Evolutionary conservation across 2,888 invertebrate species (phyloP).

Genomic region (Cephonodes hylas): DNA sequence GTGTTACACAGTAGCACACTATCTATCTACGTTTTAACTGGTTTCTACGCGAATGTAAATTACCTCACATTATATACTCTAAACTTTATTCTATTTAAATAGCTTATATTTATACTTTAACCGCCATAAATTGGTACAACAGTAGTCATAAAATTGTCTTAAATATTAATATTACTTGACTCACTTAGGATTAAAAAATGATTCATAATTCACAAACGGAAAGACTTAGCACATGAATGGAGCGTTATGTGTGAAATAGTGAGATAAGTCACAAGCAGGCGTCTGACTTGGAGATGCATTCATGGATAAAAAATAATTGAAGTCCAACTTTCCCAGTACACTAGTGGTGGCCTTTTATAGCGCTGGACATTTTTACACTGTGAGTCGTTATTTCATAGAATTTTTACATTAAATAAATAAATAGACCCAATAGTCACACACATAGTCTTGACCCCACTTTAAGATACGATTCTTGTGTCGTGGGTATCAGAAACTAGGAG

Average conservation of each 20-base stretch:
- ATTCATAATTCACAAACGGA: constrained; percentile 31
- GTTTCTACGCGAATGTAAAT: constrained; percentile 13
- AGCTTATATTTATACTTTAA: background rate
- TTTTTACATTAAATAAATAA: too few relatives aligned
- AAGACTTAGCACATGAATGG: constrained; percentile 46
- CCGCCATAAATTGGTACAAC: too few relatives aligned
- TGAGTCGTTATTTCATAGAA: background rate
- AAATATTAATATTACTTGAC: too few relatives aligned
- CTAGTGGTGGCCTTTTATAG: constrained; percentile 16
- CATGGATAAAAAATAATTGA: constrained; percentile 66
- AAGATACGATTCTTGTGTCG: too few relatives aligned
- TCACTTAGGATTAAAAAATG: too few relatives aligned
- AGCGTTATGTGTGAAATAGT: constrained; percentile 51
- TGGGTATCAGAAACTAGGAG: too few relatives aligned
- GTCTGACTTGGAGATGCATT: constrained; percentile 53
- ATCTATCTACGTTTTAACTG: constrained; percentile 26
- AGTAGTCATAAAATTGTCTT: too few relatives aligned
- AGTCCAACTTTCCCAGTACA: constrained; percentile 53
- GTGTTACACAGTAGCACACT: constrained; percentile 30
- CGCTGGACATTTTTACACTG: background rate
- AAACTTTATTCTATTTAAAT: background rate
- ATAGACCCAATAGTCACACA: too few relatives aligned
- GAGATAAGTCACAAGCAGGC: constrained; percentile 47
- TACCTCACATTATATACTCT: background rate
- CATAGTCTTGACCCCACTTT: too few relatives aligned